Evolutionary conservation across 1,140 invertebrate genomes (phyloP).

Genomic region (Drosophila watanabei): DNA sequence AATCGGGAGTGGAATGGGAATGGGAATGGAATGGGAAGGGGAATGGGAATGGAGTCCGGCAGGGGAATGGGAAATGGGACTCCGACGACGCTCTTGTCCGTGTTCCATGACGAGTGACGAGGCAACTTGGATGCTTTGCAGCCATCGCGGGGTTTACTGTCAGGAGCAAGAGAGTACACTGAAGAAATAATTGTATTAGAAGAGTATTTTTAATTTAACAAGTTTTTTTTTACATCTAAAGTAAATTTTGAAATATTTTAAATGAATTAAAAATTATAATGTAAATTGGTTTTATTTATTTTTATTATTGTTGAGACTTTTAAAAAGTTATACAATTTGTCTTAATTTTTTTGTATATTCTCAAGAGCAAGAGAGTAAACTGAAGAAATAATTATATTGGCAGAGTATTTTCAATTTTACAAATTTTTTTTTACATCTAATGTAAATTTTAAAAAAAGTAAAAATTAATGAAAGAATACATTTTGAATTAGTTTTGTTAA

Average conservation of each 20-base stretch:
- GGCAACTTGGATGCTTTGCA: slow-evolving; percentile 24
- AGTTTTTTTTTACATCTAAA: not conserved
- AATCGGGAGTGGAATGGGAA: slow-evolving; percentile 11
- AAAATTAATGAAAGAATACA: not conserved
- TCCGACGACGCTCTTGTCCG: slow-evolving; percentile 26
- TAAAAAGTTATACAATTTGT: not conserved
- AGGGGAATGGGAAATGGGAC: slow-evolving; percentile 13
- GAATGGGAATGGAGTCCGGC: slow-evolving; percentile 7
- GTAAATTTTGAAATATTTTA: not conserved
- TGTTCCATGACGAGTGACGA: slow-evolving; percentile 62
- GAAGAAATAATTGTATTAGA: not conserved
- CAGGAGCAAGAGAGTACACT: slow-evolving; percentile 35
- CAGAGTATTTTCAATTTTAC: not conserved
- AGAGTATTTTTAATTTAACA: not conserved
- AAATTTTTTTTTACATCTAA: not conserved
- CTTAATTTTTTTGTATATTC: no score
- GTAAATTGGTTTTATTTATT: not conserved
- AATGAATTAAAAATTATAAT: not conserved
- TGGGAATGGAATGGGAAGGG: slow-evolving; percentile 19
- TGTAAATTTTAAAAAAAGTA: not conserved
- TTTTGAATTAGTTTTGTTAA: not conserved
- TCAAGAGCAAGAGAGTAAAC: slow-evolving; percentile 35
- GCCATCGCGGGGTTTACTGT: slow-evolving; percentile 51
- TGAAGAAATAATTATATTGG: not conserved
- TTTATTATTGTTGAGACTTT: not conserved